Conservation (phyloP, 1,140 invertebrate species). For the Halictus rubicundus region DNA sequence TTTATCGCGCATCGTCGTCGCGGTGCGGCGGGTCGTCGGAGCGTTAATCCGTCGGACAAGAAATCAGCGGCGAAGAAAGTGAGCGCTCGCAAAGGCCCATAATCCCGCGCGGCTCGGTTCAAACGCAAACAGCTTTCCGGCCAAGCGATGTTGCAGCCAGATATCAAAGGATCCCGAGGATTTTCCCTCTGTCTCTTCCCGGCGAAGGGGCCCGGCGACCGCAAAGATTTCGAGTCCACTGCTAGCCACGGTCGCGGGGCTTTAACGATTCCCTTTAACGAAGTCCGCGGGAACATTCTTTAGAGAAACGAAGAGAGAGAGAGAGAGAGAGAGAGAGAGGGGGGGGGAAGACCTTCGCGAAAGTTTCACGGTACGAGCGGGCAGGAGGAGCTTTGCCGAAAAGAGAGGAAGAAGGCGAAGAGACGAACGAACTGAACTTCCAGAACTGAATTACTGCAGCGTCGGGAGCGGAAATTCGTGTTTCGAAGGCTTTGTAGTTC, state of each 20-base stretch:
- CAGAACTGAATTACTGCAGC: constrained; percentile 35
- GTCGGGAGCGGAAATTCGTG: constrained; percentile 32
- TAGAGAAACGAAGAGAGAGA: background rate
- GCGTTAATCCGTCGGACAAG: background rate
- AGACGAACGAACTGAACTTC: constrained; percentile 15
- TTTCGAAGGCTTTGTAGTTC: constrained; percentile 42
- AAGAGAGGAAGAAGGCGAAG: too few species aligned
- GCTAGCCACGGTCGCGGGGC: background rate
- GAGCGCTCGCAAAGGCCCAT: constrained; percentile 1
- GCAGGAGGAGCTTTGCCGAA: too few species aligned
- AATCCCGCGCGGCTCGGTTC: background rate
- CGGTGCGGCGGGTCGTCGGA: background rate
- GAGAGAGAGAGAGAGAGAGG: too few species aligned
- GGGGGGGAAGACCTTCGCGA: background rate
- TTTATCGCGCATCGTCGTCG: too few species aligned
- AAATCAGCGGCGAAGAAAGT: background rate
- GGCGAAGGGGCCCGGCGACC: background rate
- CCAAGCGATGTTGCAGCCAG: background rate
- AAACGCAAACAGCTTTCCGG: constrained; percentile 3
- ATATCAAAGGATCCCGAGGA: background rate
- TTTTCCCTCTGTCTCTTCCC: background rate
- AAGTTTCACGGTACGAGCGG: background rate
- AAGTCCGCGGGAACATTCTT: constrained; percentile 1
- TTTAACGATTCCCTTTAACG: constrained; percentile 20
- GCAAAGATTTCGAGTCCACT: background rate